These are phyloP conservation scores for Exocentrus adspersus DNA, from an alignment of 2,888 invertebrate species.

Conservation along the genomic window DNA sequence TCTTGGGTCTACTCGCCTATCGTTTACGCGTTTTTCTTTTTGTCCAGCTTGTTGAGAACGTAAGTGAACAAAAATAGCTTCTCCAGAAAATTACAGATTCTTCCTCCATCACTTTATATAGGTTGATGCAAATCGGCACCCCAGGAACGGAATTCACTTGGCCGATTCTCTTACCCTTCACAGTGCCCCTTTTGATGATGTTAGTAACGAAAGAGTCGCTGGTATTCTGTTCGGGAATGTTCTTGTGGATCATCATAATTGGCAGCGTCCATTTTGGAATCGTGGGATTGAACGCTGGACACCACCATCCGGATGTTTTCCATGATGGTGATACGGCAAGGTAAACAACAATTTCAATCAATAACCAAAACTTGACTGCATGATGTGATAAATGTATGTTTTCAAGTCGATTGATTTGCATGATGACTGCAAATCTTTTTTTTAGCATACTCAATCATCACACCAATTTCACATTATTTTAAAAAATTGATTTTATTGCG, in stretches of 20 bases:
- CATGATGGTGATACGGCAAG: slow-evolving; percentile 80
- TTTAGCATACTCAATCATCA: too few relatives aligned
- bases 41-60: slow-evolving; percentile 37
- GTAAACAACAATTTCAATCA: slow-evolving; percentile 64
- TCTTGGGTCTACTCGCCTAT: slow-evolving; percentile 66
- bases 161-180: slow-evolving; percentile 43
- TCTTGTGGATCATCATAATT: slow-evolving; percentile 71
- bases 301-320: slow-evolving; percentile 82
- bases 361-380: too few relatives aligned
- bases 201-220: slow-evolving; percentile 42
- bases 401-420: too few relatives aligned
- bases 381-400: too few relatives aligned
- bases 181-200: slow-evolving; percentile 39
- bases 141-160: slow-evolving; percentile 10
- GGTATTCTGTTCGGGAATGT: slow-evolving; percentile 63
- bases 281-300: slow-evolving; percentile 78
- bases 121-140: slow-evolving; percentile 22
- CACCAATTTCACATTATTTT: too few relatives aligned
- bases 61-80: slow-evolving; percentile 35
- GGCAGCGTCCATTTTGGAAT: slow-evolving; percentile 71
- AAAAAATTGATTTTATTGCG: too few relatives aligned
- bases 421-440: too few relatives aligned
- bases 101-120: slow-evolving; percentile 22
- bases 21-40: slow-evolving; percentile 38
- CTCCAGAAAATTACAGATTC: too few relatives aligned